These are phyloP conservation scores for Gymnocypris eckloni DNA, from an alignment of 2,797 vertebrate genomes.

Conservation along the genomic window DNA sequence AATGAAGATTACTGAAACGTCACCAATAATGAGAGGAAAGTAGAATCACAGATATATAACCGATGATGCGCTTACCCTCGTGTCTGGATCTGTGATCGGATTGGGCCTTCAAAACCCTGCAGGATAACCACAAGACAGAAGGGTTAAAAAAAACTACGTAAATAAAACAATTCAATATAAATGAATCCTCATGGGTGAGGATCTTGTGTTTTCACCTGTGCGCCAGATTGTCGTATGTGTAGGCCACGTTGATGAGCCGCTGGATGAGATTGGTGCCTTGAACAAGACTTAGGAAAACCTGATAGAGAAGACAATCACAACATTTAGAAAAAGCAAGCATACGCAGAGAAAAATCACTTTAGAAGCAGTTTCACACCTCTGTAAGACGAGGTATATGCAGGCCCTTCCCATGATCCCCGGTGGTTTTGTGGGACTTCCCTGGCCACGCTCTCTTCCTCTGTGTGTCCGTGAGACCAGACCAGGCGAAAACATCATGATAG, in stretches of 20 bases:
- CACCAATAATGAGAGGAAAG: too few relatives aligned
- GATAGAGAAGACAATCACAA: not conserved
- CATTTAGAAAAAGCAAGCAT: not conserved
- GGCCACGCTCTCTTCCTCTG: conserved; percentile 96
- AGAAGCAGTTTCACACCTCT: conserved; percentile 76
- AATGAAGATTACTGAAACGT: not conserved
- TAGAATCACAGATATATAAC: not conserved
- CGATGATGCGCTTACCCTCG: conserved; percentile 84
- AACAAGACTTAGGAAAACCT: conserved; percentile 96
- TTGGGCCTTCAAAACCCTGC: conserved; percentile 95
- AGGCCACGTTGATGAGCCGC: conserved; percentile 96
- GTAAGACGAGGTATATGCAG: conserved; percentile 97
- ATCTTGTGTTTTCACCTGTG: conserved; percentile 81
- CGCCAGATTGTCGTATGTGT: conserved; percentile 98
- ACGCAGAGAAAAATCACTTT: not conserved
- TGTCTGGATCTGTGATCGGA: conserved; percentile 96
- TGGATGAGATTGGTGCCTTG: conserved; percentile 97
- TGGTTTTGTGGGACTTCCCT: conserved; percentile 91
- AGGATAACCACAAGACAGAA: not conserved
- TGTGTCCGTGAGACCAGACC: conserved; percentile 91
- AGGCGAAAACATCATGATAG: conserved; percentile 97
- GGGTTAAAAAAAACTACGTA: not conserved
- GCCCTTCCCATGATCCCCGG: conserved; percentile 93
- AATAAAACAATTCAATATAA: not conserved
- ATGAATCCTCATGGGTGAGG: not conserved